Conservation (phyloP, 2,888 invertebrate genomes). For the Tricholauxania praeusta region DNA sequence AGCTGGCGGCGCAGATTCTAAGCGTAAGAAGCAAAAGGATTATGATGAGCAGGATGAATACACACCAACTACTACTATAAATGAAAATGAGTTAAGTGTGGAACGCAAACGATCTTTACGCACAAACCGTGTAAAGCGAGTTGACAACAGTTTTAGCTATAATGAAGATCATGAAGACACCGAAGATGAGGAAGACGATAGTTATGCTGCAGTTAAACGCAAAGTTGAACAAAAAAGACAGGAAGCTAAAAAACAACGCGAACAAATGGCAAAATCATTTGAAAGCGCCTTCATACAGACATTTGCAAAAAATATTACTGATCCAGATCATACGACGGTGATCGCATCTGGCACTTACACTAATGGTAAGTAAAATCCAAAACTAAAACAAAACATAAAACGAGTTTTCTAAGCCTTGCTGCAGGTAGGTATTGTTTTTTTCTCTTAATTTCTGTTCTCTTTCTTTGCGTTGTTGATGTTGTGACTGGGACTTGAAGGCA, state of each 20-base stretch:
- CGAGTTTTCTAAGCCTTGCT: too few species aligned
- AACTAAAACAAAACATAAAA: too few species aligned
- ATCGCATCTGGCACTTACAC: too few species aligned
- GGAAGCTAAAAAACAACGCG: slow-evolving; percentile 46
- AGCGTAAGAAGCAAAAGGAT: slow-evolving; percentile 32
- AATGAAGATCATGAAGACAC: slow-evolving; percentile 53
- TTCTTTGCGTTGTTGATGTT: too few species aligned
- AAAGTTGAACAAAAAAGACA: slow-evolving; percentile 49
- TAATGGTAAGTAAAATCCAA: too few species aligned
- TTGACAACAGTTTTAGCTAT: slow-evolving; percentile 53
- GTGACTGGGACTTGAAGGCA: too few species aligned
- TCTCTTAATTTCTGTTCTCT: too few species aligned
- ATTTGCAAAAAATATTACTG: slow-evolving; percentile 41
- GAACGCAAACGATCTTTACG: slow-evolving; percentile 53
- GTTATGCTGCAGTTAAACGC: slow-evolving; percentile 44
- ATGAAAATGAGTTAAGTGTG: slow-evolving; percentile 37
- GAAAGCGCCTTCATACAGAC: slow-evolving; percentile 50
- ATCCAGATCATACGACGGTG: too few species aligned
- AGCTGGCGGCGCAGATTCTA: slow-evolving; percentile 12
- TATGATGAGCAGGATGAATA: slow-evolving; percentile 38
- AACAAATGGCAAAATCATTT: slow-evolving; percentile 49
- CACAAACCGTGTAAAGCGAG: slow-evolving; percentile 51
- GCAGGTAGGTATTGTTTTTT: too few species aligned
- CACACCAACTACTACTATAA: slow-evolving; percentile 33
- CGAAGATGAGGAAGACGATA: slow-evolving; percentile 47